A percentile compares a stretch with the other conserved stretches of the same genome.
Evolutionary conservation across 1,140 invertebrate genomes (phyloP).

Genomic region (Pogonomyrmex californicus): DNA sequence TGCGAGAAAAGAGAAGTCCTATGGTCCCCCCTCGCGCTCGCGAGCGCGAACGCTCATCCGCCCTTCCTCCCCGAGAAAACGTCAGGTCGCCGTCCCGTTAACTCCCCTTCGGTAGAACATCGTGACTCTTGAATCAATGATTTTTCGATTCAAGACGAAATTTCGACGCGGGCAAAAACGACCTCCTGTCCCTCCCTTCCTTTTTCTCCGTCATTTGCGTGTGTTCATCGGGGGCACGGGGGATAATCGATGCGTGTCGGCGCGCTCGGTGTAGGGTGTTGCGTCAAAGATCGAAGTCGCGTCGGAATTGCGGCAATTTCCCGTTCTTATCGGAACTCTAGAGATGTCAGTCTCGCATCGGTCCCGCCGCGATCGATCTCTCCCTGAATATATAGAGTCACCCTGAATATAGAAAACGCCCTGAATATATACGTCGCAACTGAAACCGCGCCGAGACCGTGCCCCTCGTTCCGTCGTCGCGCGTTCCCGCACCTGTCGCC

Average conservation of each 20-base stretch:
- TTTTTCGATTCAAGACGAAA: neutral
- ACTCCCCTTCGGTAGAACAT: too few species aligned
- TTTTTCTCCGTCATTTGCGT: neutral
- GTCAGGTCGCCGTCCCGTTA: conserved; percentile 31
- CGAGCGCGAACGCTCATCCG: neutral
- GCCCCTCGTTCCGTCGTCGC: neutral
- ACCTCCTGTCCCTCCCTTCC: neutral
- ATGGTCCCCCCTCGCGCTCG: neutral
- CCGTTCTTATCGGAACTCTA: neutral
- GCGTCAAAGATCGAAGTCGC: neutral
- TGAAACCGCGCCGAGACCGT: neutral
- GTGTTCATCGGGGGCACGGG: neutral
- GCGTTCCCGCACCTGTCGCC: conserved; percentile 33
- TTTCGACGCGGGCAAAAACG: neutral
- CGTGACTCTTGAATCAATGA: too few species aligned
- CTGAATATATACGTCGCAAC: neutral
- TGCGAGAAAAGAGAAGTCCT: conserved; percentile 47
- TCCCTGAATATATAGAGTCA: conserved; percentile 1
- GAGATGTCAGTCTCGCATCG: neutral
- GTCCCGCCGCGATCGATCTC: neutral
- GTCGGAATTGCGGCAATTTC: neutral
- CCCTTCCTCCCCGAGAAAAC: neutral
- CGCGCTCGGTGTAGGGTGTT: neutral
- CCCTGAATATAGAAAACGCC: conserved; percentile 14
- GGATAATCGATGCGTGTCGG: neutral